Conservation (phyloP, 2,888 invertebrate species). For the Nomada fabriciana region DNA sequence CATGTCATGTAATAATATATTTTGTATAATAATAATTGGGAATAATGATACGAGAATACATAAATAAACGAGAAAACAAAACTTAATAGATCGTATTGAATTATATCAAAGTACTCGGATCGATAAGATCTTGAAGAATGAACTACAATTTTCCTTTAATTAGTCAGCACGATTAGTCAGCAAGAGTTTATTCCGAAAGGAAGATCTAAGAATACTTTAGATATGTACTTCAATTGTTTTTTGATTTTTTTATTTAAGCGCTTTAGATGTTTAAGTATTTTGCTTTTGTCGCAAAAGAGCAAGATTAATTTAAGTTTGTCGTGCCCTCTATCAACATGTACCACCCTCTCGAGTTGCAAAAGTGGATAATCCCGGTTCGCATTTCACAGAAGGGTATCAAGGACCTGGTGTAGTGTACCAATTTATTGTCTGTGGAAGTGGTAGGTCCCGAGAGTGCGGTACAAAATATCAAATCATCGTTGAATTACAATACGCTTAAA, state of each 20-base stretch:
- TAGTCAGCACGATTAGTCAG: not conserved
- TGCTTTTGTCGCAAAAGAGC: not conserved
- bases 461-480: constrained; percentile 8
- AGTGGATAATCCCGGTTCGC: constrained; percentile 8
- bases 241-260: too few species aligned
- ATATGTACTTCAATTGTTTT: too few species aligned
- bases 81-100: not conserved
- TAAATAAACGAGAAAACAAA: not conserved
- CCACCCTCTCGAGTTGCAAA: constrained; percentile 1
- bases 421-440: constrained; percentile 19
- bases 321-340: not conserved
- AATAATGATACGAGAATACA: not conserved
- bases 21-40: not conserved
- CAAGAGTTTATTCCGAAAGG: too few species aligned
- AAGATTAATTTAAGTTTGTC: not conserved
- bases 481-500: not conserved
- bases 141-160: not conserved
- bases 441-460: not conserved
- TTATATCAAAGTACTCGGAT: not conserved
- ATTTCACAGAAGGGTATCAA: constrained; percentile 5
- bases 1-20: not conserved
- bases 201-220: too few species aligned
- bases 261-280: not conserved
- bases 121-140: not conserved
- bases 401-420: constrained; percentile 2